Evolutionary conservation across 2,888 invertebrate genomes (phyloP).

Genomic region (Tipula confusa): DNA sequence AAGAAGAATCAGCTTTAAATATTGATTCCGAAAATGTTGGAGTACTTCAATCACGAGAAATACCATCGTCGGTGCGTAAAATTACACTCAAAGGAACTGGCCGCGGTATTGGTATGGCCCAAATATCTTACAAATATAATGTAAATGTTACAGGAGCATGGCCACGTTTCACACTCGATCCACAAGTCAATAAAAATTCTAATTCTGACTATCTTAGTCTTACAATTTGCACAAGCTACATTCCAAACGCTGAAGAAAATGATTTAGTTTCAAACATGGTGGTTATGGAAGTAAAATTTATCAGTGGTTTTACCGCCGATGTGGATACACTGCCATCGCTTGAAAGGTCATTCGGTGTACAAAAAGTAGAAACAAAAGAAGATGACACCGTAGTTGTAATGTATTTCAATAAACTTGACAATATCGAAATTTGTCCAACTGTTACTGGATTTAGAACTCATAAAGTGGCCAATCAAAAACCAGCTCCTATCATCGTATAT

Average conservation of each 20-base stretch:
- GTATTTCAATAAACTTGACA: conserved; percentile 65
- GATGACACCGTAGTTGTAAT: conserved; percentile 60
- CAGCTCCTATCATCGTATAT: conserved; percentile 77
- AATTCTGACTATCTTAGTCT: conserved; percentile 70
- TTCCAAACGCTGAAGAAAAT: conserved; percentile 41
- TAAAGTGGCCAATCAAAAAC: conserved; percentile 79
- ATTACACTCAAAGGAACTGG: conserved; percentile 75
- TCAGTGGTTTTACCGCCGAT: conserved; percentile 80
- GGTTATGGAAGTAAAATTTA: conserved; percentile 82
- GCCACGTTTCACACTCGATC: conserved; percentile 81
- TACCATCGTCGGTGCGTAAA: conserved; percentile 52
- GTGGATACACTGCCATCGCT: conserved; percentile 65
- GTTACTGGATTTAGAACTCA: conserved; percentile 77
- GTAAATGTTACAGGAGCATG: conserved; percentile 82
- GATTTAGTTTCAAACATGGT: conserved; percentile 77
- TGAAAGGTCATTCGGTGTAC: conserved; percentile 46
- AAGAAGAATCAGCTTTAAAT: conserved; percentile 50
- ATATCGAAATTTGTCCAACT: conserved; percentile 71
- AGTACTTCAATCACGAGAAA: conserved; percentile 75
- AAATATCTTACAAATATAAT: conserved; percentile 75
- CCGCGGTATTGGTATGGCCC: conserved; percentile 70
- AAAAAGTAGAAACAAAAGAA: conserved; percentile 65
- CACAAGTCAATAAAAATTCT: conserved; percentile 77
- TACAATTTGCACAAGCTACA: conserved; percentile 73
- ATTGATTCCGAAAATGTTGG: conserved; percentile 73